A percentile compares a stretch with the other conserved stretches of the same genome.
Evolutionary conservation across 2,888 invertebrate genomes (phyloP).

Genomic region (Cecidostiba fungosa): DNA sequence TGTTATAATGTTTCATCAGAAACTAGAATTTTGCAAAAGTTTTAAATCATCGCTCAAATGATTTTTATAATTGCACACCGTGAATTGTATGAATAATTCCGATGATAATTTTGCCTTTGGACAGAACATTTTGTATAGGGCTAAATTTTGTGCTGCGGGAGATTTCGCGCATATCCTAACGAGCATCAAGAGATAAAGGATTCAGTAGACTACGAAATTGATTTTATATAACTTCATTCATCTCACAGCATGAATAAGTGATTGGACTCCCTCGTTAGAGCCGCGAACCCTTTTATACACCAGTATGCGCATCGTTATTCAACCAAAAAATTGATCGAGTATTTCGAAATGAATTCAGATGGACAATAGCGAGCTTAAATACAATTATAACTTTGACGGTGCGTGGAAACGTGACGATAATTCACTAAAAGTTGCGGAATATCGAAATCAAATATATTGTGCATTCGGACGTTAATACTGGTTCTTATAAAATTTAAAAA

Average conservation of each 20-base stretch:
- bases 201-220: constrained; percentile 56
- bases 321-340: constrained; percentile 32
- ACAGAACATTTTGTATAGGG: neutral
- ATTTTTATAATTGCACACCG: neutral
- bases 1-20: constrained; percentile 37
- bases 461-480: neutral
- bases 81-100: neutral
- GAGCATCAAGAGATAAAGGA: constrained; percentile 52
- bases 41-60: neutral
- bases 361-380: constrained; percentile 33
- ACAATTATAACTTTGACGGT: neutral
- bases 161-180: neutral
- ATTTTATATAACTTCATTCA: constrained; percentile 44
- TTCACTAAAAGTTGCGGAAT: neutral
- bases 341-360: constrained; percentile 34
- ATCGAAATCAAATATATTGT: neutral
- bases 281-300: constrained; percentile 27
- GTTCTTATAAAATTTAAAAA: too few relatives aligned
- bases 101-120: neutral
- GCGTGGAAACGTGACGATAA: neutral
- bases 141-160: neutral
- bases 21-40: neutral
- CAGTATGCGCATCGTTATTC: constrained; percentile 33
- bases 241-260: constrained; percentile 56
- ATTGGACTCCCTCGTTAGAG: constrained; percentile 52